Base-by-base conservation (phyloP, 2,113 vertebrate species). In the Picathartes gymnocephalus region DNA sequence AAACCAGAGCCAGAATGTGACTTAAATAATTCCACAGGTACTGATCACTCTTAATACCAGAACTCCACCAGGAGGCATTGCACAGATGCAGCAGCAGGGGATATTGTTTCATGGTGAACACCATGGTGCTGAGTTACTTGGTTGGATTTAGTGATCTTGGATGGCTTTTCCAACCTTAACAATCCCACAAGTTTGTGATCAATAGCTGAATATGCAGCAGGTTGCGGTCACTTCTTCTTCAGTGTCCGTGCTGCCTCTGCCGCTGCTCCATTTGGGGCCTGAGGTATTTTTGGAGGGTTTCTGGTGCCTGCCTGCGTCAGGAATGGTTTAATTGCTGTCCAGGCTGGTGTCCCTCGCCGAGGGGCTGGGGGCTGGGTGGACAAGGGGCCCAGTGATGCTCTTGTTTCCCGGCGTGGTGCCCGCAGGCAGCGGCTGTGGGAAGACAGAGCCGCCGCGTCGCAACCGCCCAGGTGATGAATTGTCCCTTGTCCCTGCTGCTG, bases 331-430 rank as follows among this genome's bases (percentile, higher is more conserved):
- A 80, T 62, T 90, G 79, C 47, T 92, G 60, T 65, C 81, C 53
- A 76, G 0, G 0, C 7, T 1, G 5, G 15, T 40, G 47, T 68
- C 13, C 33, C 20, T 62, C 0, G 0, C 61, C 0, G 19, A 91
- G 91, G 92, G 72, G 69, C 80, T 6, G 10, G 57, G 62, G 50
- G 84, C 50, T 94, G 95, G 88, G 80, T 74, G 81, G 90, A 58
- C 83, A 61, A 44, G 14, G 87, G 44, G 79, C 27, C 35, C 80
- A 62, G 85, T 79, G 70, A 72, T 2, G 7, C 73, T 95, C 68
- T 37, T 19, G n/a, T 65, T 82, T 88, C 90, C 92, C n/a, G 4
- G 45, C n/a, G 37, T 33, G 78, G 81, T 35, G 19, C 92, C 96
- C 68, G 44, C 65, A 53, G 93, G 97, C 92, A 61, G 50, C 1